Base-by-base conservation (phyloP, 2,888 invertebrate genomes). In the Microchrysa polita region DNA sequence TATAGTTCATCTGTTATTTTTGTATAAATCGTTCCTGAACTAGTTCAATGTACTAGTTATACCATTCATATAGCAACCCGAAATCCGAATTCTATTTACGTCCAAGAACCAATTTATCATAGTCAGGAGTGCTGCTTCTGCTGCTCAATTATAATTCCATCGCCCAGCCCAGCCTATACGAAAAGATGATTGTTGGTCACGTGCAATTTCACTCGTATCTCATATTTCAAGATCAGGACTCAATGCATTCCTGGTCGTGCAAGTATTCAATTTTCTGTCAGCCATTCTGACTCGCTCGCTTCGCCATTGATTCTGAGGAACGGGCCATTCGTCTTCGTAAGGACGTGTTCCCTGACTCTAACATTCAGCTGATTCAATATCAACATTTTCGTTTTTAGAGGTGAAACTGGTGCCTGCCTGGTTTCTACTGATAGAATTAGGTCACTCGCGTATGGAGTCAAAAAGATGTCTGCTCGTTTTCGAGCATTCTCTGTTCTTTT, bases 201-300 rank as follows among this genome's bases (percentile, higher is more conserved):
- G 40, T 61, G 23, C 55, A 55, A 69, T 67, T 67, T 67, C 52
- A 20, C 27, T 48, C 67, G 22, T 67, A 52, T 67, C 10, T 27
- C 67, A 67, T 52, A 52, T 48, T 12, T 67, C 20, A 18, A 67
- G 40, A 72, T 72, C 63, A 52, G 63, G 44, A 53, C 61, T 72
- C 72, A 72, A 61, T 61, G 34, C 40, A 61, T 23, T 23, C 23
- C 23, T 59, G 59, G 18, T 16, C 61, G 61, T 61, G 61, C 27
- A 61, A 61, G 61, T 40, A 61, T 61, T 40, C 61, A 2, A 61
- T 61, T 61, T 61, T 40, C 59, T 23, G 9, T n/a, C 34, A 40
- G 61, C 61, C 61, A 48, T 48, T 12, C 48, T 48, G 16, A 48
- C 12, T 34, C n/a, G 59, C 59, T 14, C 23, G 40, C 9, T 61